Conservation (phyloP, 2,113 vertebrate genomes). For the Bettongia penicillata region DNA sequence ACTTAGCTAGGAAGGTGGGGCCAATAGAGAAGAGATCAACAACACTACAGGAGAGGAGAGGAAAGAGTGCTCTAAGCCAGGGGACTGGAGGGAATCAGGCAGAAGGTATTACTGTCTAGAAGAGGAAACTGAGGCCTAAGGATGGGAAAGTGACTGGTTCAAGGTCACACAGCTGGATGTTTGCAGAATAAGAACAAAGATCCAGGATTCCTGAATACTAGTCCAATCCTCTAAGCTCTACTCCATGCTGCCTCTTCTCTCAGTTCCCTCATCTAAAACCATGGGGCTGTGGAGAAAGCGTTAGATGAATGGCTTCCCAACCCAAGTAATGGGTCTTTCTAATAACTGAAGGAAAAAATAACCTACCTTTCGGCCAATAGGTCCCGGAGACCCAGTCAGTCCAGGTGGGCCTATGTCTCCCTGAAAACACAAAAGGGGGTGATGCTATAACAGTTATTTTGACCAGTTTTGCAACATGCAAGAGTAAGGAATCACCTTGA, state of each 20-base stretch:
- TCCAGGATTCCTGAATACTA: not conserved
- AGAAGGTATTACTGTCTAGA: not conserved
- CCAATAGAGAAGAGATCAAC: not conserved
- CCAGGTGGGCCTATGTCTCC: constrained; percentile 91
- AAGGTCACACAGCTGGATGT: not conserved
- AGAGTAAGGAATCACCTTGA: not conserved
- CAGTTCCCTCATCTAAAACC: not conserved
- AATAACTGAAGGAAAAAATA: not conserved
- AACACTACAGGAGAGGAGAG: not conserved
- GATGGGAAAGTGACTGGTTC: not conserved
- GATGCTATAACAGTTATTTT: not conserved
- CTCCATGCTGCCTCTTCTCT: not conserved
- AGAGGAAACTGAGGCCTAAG: not conserved
- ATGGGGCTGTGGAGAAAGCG: not conserved
- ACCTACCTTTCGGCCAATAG: constrained; percentile 92
- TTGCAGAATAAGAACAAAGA: not conserved
- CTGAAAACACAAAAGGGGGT: constrained; percentile 82
- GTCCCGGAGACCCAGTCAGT: constrained; percentile 88
- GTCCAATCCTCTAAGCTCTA: not conserved
- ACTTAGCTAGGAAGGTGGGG: not conserved
- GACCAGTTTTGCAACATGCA: not conserved
- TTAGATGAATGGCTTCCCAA: not conserved
- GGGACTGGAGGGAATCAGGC: not conserved
- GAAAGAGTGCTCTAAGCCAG: not conserved
- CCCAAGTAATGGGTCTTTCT: not conserved